Evolutionary conservation across 2,888 invertebrate species (phyloP), one percentile per base, ranked within the genome.

Genomic region (Eudemis profundana): DNA sequence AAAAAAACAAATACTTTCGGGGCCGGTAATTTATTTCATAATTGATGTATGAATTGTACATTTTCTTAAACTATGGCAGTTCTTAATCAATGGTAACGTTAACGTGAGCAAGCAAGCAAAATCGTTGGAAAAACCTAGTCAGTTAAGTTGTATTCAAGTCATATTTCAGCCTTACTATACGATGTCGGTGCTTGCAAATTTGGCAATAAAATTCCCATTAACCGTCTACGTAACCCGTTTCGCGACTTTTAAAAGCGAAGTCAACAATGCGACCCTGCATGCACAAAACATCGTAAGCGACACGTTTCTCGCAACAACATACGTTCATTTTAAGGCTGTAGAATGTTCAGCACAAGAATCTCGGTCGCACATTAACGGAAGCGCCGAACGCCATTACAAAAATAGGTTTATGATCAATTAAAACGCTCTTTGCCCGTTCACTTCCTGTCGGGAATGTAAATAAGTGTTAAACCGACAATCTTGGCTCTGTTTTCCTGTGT

Each of bases 321-420:
- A 33, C 5, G 33, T 8, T 10, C 2, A 10, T 33, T 33, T 12
- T 7, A 10, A 8, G 10, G 7, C 2, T 8, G 5, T 5, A 23
- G 33, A 33, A 12, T 54, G 19, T 36, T 44, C 12, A 21, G 36
- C n/a, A 36, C 23, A 14, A 4, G 23, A 23, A 38, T 54, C 46
- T 15, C 27, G 51, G 49, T 15, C 46, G 38, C 29, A 47, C 40
- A 47, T 49, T 21, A 33, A 40, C 50, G 56, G 57, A 33, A 57
- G 29, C 47, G 27, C 56, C 17, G 56, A 56, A n/a, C 47, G 47
- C 62, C 63, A 44, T 64, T 57, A 50, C 57, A 56, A 49, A 63
- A 50, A 64, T 57, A 64, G 63, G 63, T 64, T 63, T 64, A 64
- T 36, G 63, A 50, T 44, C 63, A 64, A 64, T 64, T 64, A 64